Base-by-base conservation (phyloP, 2,113 vertebrate species). In the Anguilla japonica region DNA sequence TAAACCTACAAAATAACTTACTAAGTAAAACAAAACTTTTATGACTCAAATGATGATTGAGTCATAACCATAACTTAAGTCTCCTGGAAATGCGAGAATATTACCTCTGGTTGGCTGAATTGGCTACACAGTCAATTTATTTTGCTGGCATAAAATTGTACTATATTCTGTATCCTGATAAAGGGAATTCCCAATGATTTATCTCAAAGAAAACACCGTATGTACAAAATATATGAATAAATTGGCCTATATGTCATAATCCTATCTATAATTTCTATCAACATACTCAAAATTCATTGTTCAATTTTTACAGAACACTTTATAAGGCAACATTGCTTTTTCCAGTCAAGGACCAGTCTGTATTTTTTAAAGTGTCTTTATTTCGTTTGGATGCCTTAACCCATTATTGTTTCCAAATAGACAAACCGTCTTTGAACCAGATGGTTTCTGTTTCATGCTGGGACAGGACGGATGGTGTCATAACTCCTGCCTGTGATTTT, bases 401-500 rank as follows among this genome's bases (percentile, higher is more conserved):
- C 92, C 93, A 90, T 94, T 91, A 91, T 92, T 93, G 90, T 94
- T 93, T 91, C 85, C 84, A 88, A 89, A 89, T 87, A 89, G 89
- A 88, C 87, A 88, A 87, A 91, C 91, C 92, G 92, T 86, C 89
- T 92, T 92, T 93, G 88, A 94, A 93, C 93, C 95, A 96, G 94
- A 96, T 94, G 93, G 94, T 91, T 91, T 94, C 93, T 92, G 92
- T 94, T 94, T 91, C 94, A 93, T 91, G 92, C 94, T 94, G 94
- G 92, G 94, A 92, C 93, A 90, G 93, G 93, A 89, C 89, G 92
- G 90, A 86, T 92, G 91, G 92, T 89, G 93, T 92, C 93, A 92
- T 87, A 86, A 91, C 90, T 92, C 92, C 95, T 95, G 94, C 95
- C 95, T 94, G 95, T 90, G 89, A 94, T 94, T 96, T 96, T 96